Conservation (phyloP, 2,113 vertebrate genomes). For the Pithys albifrons region DNA sequence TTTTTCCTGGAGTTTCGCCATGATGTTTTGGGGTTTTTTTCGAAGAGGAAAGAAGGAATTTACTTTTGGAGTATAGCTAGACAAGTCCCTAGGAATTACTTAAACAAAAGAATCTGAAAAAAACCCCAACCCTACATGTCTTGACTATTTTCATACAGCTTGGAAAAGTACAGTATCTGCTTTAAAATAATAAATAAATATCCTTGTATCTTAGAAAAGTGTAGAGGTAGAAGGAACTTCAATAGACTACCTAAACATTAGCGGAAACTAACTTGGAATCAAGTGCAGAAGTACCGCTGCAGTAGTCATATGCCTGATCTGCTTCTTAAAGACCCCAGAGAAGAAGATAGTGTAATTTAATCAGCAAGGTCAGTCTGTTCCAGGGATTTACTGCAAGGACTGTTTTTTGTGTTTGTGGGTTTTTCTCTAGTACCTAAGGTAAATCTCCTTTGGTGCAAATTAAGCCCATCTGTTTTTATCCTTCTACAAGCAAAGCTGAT, state of each 20-base stretch:
- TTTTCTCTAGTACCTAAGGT: neutral
- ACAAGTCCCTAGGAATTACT: neutral
- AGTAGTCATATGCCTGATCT: neutral
- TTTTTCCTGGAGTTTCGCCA: neutral
- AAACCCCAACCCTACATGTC: neutral
- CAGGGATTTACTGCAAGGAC: neutral
- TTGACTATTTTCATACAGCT: neutral
- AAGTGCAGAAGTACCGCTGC: neutral
- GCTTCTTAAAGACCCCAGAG: neutral
- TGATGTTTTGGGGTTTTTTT: neutral
- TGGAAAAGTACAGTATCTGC: neutral
- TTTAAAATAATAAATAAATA: neutral
- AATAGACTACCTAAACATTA: neutral
- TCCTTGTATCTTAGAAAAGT: neutral
- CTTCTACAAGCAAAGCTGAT: neutral
- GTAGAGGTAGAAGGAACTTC: neutral
- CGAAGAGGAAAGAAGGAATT: neutral
- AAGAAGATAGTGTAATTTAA: neutral
- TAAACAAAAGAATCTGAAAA: neutral
- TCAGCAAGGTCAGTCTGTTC: neutral
- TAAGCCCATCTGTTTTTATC: neutral
- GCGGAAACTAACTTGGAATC: neutral
- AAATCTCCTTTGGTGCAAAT: neutral
- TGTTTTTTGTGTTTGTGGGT: accelerated
- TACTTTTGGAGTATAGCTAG: neutral